These are phyloP conservation scores for Littorina saxatilis DNA, from an alignment of 1,140 invertebrate genomes.

Conservation along the genomic window DNA sequence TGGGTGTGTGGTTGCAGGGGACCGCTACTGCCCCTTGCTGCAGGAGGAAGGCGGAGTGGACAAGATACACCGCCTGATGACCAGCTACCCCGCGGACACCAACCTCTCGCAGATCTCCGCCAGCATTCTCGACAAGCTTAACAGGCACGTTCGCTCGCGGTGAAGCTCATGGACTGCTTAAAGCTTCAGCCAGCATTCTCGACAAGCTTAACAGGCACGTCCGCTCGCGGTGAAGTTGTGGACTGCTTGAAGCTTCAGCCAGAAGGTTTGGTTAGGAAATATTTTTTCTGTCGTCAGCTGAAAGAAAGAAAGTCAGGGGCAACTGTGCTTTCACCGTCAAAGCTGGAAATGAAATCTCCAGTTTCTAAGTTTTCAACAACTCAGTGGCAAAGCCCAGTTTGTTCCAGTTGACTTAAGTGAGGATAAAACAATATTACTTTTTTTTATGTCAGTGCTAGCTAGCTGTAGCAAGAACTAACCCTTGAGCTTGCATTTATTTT, in stretches of 20 bases:
- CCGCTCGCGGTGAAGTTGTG: background rate
- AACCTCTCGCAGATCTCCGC: slow-evolving; percentile 34
- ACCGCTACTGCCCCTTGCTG: slow-evolving; percentile 85
- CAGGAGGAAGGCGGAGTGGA: slow-evolving; percentile 76
- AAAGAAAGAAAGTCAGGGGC: background rate
- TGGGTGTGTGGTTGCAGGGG: slow-evolving; percentile 77
- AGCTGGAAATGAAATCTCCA: background rate
- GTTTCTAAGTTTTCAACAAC: background rate
- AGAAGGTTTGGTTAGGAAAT: background rate
- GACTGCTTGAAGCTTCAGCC: background rate
- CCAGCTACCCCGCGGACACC: slow-evolving; percentile 1
- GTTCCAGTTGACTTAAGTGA: no score
- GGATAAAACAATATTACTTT: no score
- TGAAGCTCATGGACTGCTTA: background rate
- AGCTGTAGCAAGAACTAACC: no score
- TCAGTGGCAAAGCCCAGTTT: background rate
- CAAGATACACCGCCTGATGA: slow-evolving; percentile 44
- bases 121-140: slow-evolving; percentile 41
- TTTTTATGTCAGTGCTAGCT: no score
- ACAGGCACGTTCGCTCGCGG: slow-evolving; percentile 23
- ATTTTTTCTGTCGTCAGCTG: background rate
- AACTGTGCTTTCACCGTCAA: background rate
- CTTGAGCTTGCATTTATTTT: no score
- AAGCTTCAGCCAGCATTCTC: slow-evolving; percentile 41
- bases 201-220: slow-evolving; percentile 35